A percentile compares a stretch with the other conserved stretches of the same genome.
Evolutionary conservation across 2,888 invertebrate genomes (phyloP).

Genomic region (Eupithecia vulgata): DNA sequence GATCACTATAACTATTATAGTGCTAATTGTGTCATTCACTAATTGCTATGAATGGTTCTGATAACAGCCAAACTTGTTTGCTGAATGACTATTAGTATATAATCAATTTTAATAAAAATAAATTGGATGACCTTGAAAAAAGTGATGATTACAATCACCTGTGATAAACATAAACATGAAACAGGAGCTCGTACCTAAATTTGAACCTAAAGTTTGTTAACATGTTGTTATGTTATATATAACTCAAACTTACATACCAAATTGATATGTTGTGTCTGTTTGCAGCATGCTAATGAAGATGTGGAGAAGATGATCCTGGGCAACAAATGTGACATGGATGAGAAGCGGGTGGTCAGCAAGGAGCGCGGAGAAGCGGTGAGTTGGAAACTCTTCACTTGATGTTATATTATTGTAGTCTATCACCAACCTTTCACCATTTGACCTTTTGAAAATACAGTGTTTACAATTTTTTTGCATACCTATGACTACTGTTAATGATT

Average conservation of each 20-base stretch:
- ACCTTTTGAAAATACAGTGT: slow-evolving; percentile 14
- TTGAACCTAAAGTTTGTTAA: neutral
- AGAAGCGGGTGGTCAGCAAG: slow-evolving; percentile 95
- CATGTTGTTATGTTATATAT: too few relatives aligned
- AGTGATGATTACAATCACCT: neutral
- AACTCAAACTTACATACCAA: neutral
- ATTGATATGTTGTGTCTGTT: slow-evolving; percentile 19
- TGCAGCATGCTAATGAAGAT: slow-evolving; percentile 98
- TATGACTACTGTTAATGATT: neutral
- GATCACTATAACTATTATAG: neutral
- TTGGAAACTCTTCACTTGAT: neutral
- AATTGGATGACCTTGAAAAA: neutral
- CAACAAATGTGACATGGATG: slow-evolving; percentile 99
- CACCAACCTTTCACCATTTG: slow-evolving; percentile 3
- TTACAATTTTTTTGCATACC: neutral
- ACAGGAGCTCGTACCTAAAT: neutral
- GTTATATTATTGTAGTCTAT: neutral
- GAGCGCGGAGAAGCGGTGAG: slow-evolving; percentile 96
- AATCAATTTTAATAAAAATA: too few relatives aligned
- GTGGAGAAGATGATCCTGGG: slow-evolving; percentile 99
- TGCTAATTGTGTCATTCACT: slow-evolving; percentile 25
- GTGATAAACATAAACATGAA: neutral
- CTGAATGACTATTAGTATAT: neutral
- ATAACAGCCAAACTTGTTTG: neutral
- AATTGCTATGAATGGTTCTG: neutral